A percentile compares a stretch with the other conserved stretches of the same genome.
Conservation (phyloP, 2,888 invertebrate species). For the Perizoma affinitatum region DNA sequence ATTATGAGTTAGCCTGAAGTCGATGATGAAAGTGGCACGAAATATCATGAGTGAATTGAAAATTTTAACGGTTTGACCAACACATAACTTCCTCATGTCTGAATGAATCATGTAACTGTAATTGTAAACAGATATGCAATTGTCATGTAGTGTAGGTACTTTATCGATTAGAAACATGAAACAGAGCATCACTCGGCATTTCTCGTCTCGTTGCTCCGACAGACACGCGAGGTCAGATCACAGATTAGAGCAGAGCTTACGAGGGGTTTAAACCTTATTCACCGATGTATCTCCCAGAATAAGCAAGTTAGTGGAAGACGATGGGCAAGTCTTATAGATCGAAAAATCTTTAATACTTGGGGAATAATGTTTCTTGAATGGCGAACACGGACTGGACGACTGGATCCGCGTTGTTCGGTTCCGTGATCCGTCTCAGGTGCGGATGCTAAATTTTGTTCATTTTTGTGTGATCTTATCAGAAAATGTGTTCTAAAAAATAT, state of each 20-base stretch:
- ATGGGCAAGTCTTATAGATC: too few relatives aligned
- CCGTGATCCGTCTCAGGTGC: too few relatives aligned
- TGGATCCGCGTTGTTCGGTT: too few relatives aligned
- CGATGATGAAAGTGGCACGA: neutral
- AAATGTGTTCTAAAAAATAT: too few relatives aligned
- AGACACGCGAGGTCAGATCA: constrained; percentile 35
- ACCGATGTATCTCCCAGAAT: neutral
- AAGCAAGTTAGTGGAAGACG: too few relatives aligned
- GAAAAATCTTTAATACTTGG: too few relatives aligned
- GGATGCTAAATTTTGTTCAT: too few relatives aligned
- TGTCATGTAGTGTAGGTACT: constrained; percentile 8
- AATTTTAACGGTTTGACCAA: neutral
- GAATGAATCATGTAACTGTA: constrained; percentile 6
- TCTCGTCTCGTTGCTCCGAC: constrained; percentile 29
- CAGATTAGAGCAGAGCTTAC: constrained; percentile 21
- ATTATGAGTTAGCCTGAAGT: neutral
- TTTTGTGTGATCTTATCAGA: too few relatives aligned
- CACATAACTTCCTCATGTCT: constrained; percentile 8
- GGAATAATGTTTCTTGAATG: too few relatives aligned
- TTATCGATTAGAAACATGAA: constrained; percentile 23
- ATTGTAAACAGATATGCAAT: constrained; percentile 12
- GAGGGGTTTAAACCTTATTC: constrained; percentile 19
- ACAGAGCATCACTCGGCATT: constrained; percentile 28
- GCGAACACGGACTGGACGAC: too few relatives aligned
- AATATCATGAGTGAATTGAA: neutral